Conservation (phyloP, 2,113 vertebrate species). For the Chamaea fasciata region DNA sequence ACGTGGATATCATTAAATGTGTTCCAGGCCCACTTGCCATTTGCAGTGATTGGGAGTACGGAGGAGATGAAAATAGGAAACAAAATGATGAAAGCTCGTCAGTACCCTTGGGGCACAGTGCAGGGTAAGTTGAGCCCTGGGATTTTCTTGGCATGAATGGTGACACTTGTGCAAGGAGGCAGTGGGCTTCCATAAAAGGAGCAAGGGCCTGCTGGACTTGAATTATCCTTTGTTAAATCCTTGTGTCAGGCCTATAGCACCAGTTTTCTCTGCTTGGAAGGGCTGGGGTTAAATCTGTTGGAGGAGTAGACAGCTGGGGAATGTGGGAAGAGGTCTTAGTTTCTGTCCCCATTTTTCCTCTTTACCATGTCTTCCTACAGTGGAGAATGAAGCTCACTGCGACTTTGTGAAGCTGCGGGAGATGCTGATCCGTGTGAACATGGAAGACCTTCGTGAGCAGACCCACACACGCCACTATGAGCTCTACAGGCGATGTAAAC, state of each 20-base stretch:
- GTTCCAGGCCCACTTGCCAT: slow-evolving; percentile 92
- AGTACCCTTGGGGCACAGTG: slow-evolving; percentile 98
- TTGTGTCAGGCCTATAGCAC: neutral
- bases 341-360: neutral
- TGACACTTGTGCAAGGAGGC: neutral
- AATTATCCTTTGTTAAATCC: neutral
- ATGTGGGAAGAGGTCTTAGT: neutral
- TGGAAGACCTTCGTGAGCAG: slow-evolving; percentile 95
- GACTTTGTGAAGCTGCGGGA: slow-evolving; percentile 88
- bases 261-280: neutral
- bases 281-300: neutral
- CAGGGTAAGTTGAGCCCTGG: slow-evolving; percentile 79
- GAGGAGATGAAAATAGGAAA: slow-evolving; percentile 98
- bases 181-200: neutral
- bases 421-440: slow-evolving; percentile 88
- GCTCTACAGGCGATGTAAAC: slow-evolving; percentile 94
- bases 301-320: neutral
- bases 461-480: slow-evolving; percentile 96
- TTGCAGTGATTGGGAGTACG: slow-evolving; percentile 95
- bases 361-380: slow-evolving; percentile 54
- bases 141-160: neutral
- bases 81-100: slow-evolving; percentile 97
- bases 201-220: neutral
- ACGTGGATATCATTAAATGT: neutral
- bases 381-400: slow-evolving; percentile 94